Evolutionary conservation across 2,888 invertebrate genomes (phyloP).

Genomic region (Apoda limacodes): DNA sequence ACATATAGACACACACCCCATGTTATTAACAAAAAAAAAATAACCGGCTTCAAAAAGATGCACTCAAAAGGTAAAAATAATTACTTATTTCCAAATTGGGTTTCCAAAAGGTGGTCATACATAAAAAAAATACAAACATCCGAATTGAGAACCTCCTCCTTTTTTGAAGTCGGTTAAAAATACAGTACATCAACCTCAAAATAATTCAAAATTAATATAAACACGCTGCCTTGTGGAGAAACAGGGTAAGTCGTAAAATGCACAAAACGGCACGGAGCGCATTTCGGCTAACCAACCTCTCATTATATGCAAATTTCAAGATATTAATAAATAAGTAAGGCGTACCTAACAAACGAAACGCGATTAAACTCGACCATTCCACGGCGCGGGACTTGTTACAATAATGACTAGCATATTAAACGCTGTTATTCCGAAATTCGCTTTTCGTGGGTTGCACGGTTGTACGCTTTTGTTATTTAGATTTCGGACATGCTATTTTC

Average conservation of each 20-base stretch:
- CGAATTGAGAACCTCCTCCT: no score
- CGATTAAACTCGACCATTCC: constrained; percentile 25
- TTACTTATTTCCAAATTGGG: no score
- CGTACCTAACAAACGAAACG: constrained; percentile 19
- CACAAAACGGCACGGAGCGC: constrained; percentile 20
- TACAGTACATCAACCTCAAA: no score
- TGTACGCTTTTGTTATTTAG: constrained; percentile 23
- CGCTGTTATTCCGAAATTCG: constrained; percentile 42
- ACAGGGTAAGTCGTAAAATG: constrained; percentile 17
- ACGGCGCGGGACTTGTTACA: constrained; percentile 28
- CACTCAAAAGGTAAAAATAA: no score
- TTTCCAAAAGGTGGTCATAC: no score
- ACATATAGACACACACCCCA: no score
- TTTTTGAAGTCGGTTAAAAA: no score
- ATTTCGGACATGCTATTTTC: constrained; percentile 39
- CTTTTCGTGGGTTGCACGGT: constrained; percentile 33
- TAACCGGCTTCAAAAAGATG: no score
- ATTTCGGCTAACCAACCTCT: constrained; percentile 22
- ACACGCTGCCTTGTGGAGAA: no score
- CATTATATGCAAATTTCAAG: constrained; percentile 27
- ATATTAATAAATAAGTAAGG: constrained; percentile 19
- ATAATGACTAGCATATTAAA: constrained; percentile 36
- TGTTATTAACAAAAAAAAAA: no score
- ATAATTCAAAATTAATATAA: no score
- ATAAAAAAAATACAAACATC: no score